Percentiles rank a stretch among this genome's conserved stretches.
Evolutionary conservation across 1,140 invertebrate species (phyloP).

Genomic region (Drosophila repleta): DNA sequence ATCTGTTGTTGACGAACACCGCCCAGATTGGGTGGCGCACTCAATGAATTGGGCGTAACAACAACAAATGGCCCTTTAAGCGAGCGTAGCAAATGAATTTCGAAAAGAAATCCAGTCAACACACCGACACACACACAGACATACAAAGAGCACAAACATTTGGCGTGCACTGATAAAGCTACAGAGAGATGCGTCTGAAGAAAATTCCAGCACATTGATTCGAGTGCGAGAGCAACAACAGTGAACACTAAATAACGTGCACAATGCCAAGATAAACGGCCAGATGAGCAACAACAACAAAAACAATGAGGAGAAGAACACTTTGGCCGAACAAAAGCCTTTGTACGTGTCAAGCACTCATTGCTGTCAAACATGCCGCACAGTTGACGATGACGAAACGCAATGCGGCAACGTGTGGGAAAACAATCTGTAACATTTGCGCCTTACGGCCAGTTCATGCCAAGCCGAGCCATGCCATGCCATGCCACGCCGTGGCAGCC

Average conservation of each 20-base stretch:
- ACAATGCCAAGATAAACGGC: constrained; percentile 79
- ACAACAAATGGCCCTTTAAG: constrained; percentile 66
- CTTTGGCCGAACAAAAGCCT: constrained; percentile 65
- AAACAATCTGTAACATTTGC: constrained; percentile 73
- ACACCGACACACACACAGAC: constrained; percentile 23
- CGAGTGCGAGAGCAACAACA: constrained; percentile 44
- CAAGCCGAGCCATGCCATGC: constrained; percentile 5
- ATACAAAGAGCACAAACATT: constrained; percentile 24
- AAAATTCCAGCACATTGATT: constrained; percentile 45
- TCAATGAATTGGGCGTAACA: constrained; percentile 75
- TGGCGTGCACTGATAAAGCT: constrained; percentile 21
- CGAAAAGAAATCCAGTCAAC: constrained; percentile 62
- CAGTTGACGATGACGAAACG: constrained; percentile 71
- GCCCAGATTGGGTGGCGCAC: constrained; percentile 31
- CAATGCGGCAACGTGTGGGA: constrained; percentile 65
- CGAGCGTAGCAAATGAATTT: constrained; percentile 73
- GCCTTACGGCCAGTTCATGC: constrained; percentile 44
- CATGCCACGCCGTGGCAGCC: neutral
- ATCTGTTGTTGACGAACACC: constrained; percentile 35
- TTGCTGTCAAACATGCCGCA: constrained; percentile 79
- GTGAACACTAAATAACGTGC: constrained; percentile 72
- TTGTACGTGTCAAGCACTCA: constrained; percentile 79
- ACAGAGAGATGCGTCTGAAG: constrained; percentile 20
- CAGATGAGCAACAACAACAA: constrained; percentile 68
- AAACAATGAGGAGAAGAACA: constrained; percentile 36